Percentiles rank a stretch among this genome's conserved stretches.
These are phyloP conservation scores for Philaethria dido DNA, from an alignment of 2,888 invertebrate genomes.

Conservation along the genomic window DNA sequence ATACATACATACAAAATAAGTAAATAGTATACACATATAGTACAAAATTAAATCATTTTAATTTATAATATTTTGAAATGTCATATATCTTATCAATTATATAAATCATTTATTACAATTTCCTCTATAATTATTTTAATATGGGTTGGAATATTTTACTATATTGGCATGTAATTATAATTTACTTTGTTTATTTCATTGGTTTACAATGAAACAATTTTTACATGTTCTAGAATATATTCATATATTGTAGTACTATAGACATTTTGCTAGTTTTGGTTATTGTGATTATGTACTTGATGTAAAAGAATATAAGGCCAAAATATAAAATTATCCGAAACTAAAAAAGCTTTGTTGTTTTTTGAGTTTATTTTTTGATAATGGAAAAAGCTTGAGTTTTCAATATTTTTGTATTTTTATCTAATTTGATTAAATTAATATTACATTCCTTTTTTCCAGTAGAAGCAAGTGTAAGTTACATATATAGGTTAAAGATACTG, in stretches of 20 bases:
- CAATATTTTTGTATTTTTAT: neutral
- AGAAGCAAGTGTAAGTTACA: neutral
- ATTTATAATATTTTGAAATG: no score
- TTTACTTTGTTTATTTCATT: neutral
- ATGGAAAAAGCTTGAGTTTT: neutral
- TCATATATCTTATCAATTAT: no score
- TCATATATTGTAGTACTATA: neutral
- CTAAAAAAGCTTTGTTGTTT: neutral
- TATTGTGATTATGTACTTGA: neutral
- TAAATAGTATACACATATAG: no score
- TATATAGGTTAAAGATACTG: neutral
- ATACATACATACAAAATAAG: no score
- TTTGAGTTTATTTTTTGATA: neutral
- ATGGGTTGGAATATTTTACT: no score
- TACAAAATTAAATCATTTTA: no score
- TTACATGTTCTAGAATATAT: neutral
- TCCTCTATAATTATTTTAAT: no score
- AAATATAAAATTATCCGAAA: no score
- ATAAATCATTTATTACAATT: no score
- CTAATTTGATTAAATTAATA: neutral
- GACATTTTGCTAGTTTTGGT: neutral
- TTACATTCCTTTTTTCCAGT: neutral
- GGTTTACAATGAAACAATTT: neutral
- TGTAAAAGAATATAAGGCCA: neutral
- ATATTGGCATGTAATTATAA: no score